Evolutionary conservation across 1,140 invertebrate species (phyloP).

Genomic region (Oscheius sp.): DNA sequence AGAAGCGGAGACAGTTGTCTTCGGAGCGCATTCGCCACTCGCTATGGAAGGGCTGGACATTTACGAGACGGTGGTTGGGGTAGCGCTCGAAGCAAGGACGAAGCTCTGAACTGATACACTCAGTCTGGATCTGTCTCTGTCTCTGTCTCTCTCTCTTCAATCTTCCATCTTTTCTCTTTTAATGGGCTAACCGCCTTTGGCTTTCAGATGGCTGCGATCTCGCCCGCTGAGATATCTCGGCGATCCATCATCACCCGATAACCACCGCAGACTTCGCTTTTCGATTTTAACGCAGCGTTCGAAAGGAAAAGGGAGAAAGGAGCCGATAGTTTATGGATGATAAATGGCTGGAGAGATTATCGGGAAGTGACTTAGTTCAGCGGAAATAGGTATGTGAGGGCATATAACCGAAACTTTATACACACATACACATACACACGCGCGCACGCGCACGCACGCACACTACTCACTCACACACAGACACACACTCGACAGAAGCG

Average conservation of each 20-base stretch:
- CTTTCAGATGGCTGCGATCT: neutral
- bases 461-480: neutral
- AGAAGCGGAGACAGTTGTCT: constrained; percentile 49
- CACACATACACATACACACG: too few species aligned
- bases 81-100: constrained; percentile 59
- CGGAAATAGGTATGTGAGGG: too few species aligned
- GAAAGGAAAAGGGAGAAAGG: too few species aligned
- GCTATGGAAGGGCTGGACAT: constrained; percentile 47
- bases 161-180: neutral
- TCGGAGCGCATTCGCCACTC: constrained; percentile 50
- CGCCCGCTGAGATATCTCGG: neutral
- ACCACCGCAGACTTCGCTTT: too few species aligned
- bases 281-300: too few species aligned
- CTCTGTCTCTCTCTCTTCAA: neutral
- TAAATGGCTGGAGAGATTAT: neutral
- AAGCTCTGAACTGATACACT: constrained; percentile 45
- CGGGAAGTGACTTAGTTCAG: neutral
- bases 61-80: constrained; percentile 46
- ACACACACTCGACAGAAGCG: neutral
- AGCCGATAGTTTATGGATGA: too few species aligned
- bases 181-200: neutral
- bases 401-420: too few species aligned
- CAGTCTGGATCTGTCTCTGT: too few species aligned
- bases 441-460: too few species aligned
- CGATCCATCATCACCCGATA: neutral